These are phyloP conservation scores for Drosophila pallidifrons DNA, from an alignment of 1,140 invertebrate genomes.

Conservation along the genomic window DNA sequence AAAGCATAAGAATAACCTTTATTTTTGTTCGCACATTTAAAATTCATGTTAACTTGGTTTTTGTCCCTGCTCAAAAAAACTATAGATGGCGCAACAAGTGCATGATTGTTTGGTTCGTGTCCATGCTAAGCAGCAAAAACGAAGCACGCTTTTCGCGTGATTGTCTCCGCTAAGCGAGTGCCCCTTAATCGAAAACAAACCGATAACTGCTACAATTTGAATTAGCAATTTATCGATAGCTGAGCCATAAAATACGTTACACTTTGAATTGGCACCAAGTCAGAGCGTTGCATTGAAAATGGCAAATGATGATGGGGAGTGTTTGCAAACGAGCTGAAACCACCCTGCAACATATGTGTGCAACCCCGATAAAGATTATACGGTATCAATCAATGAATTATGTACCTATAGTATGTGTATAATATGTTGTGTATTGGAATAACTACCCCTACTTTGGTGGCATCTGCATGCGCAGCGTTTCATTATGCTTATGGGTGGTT, in stretches of 20 bases:
- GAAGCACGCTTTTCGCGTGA: no score
- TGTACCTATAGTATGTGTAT: conserved; percentile 40
- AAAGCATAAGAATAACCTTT: no score
- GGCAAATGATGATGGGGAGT: conserved; percentile 12
- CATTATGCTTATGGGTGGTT: conserved; percentile 17
- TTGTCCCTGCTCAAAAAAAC: conserved; percentile 8
- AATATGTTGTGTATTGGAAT: not conserved
- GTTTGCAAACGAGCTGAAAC: conserved; percentile 23
- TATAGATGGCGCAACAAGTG: not conserved
- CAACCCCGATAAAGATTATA: conserved; percentile 41
- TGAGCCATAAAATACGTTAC: not conserved
- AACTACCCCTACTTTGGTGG: conserved; percentile 45
- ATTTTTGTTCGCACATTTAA: no score
- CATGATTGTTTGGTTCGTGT: not conserved
- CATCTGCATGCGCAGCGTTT: conserved; percentile 34
- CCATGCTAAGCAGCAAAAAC: not conserved
- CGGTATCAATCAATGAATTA: conserved; percentile 70
- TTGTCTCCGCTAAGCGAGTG: not conserved
- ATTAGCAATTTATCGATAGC: not conserved
- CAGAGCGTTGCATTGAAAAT: not conserved
- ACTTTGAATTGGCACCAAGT: not conserved
- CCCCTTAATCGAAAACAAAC: not conserved
- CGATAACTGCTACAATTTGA: not conserved
- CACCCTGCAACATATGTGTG: conserved; percentile 25
- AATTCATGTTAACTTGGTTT: not conserved